Evolutionary conservation across 2,797 vertebrate genomes (phyloP).

Genomic region (Dendrocincla tyrannina): DNA sequence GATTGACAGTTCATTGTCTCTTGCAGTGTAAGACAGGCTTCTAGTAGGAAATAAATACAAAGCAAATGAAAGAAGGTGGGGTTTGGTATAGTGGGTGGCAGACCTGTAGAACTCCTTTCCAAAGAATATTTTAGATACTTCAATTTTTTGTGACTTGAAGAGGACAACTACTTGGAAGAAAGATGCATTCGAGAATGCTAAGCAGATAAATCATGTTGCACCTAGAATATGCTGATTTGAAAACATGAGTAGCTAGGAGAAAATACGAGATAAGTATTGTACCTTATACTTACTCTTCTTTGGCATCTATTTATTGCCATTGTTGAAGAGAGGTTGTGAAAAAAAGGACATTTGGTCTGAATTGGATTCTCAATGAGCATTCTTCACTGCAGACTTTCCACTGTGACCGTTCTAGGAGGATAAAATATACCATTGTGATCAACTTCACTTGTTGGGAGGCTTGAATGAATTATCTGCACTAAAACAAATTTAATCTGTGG

Average conservation of each 20-base stretch:
- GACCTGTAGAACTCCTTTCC: background rate
- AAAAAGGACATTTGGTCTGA: background rate
- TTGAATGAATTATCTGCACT: background rate
- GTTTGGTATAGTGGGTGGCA: background rate
- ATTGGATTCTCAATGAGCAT: background rate
- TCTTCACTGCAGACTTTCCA: background rate
- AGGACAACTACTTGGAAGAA: background rate
- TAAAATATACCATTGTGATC: background rate
- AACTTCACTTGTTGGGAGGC: background rate
- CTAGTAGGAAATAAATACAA: background rate
- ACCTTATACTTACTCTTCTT: background rate
- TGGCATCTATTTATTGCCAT: background rate
- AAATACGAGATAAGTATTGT: background rate
- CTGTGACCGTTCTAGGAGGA: background rate
- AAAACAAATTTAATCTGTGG: background rate
- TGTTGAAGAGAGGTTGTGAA: background rate
- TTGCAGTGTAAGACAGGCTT: background rate
- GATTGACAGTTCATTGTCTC: background rate
- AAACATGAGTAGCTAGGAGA: background rate
- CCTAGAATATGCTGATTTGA: fast-evolving
- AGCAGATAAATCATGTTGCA: background rate
- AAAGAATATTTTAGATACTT: background rate
- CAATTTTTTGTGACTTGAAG: background rate
- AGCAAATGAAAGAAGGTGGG: background rate
- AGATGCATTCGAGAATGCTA: background rate